A percentile compares a stretch with the other conserved stretches of the same genome.
These are phyloP conservation scores for Oxycera nigricornis DNA, from an alignment of 2,888 invertebrate genomes.

Conservation along the genomic window DNA sequence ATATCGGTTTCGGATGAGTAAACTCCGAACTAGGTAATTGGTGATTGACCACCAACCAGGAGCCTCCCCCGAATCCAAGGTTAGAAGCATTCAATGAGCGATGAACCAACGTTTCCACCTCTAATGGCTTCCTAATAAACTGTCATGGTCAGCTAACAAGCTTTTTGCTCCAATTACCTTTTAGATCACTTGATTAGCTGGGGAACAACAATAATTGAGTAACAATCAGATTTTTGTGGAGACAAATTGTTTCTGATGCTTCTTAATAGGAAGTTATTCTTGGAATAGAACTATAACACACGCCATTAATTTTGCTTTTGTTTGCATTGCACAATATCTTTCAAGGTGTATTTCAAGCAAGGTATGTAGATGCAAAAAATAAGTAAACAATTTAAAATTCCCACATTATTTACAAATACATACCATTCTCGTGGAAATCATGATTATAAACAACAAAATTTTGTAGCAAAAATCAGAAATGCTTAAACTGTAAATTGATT, in stretches of 20 bases:
- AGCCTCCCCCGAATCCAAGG: conserved; percentile 16
- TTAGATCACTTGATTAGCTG: neutral
- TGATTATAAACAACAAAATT: too few relatives aligned
- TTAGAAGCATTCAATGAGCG: neutral
- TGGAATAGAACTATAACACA: too few relatives aligned
- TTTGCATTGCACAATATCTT: too few relatives aligned
- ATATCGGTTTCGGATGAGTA: conserved; percentile 34
- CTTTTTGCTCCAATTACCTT: conserved; percentile 17
- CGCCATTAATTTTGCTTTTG: too few relatives aligned
- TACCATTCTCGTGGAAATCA: too few relatives aligned
- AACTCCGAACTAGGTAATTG: conserved; percentile 20
- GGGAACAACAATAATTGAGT: neutral
- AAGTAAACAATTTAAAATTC: too few relatives aligned
- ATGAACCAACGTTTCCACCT: neutral
- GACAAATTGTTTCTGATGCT: neutral
- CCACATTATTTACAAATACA: too few relatives aligned
- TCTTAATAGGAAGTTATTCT: too few relatives aligned
- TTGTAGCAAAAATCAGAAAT: too few relatives aligned
- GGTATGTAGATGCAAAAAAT: too few relatives aligned
- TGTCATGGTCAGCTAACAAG: neutral
- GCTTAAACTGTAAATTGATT: too few relatives aligned
- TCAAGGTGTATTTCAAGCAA: too few relatives aligned
- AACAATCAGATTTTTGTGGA: neutral
- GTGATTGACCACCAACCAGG: neutral
- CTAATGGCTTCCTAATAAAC: conserved; percentile 15